Base-by-base conservation (phyloP, 2,113 vertebrate genomes). In the Centropus bengalensis region DNA sequence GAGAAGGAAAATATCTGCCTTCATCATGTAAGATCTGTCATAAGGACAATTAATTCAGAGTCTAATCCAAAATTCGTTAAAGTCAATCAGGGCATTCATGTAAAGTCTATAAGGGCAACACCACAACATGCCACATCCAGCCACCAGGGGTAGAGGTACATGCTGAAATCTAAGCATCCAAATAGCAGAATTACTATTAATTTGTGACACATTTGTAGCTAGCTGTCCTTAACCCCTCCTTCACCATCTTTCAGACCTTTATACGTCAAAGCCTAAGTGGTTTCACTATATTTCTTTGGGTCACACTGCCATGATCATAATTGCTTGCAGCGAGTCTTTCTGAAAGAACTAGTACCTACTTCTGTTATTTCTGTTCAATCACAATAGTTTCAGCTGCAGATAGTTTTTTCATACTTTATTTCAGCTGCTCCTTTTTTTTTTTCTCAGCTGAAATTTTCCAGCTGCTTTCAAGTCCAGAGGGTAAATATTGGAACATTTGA, bases 401-500 rank as follows among this genome's bases (percentile, higher is more conserved):
- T 63, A 78, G n/a, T 55, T 45, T 74, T 81, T 91, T 71, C 16
- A 36, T 23, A 23, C 6, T 27, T 73, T 64, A 54, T 59, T 94
- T 73, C 20, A 89, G 14, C 8, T 68, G 3, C 1, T 49, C 51
- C 38, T 40, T 26, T 20, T 44, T 49, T 91, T 78, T 44, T 68
- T 82, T 54, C 47, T 89, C 18, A 18, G 33, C 36, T 91, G 27
- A 83, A 59, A 49, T 78, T 58, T 90, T 90, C 76, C 71, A 51
- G 17, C 42, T 44, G 9, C 67, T 80, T 73, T 93, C 21, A 45
- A 52, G 49, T 73, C 64, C 52, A 90, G 56, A 91, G 63, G 14
- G 12, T 64, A 91, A 92, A 82, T 74, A 82, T 64, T 66, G 83
- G 81, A 88, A 92, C 56, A 73, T 95, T 85, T 91, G 45, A 93